Evolutionary conservation across 2,888 invertebrate genomes (phyloP).

Genomic region (Drosophila colorata): DNA sequence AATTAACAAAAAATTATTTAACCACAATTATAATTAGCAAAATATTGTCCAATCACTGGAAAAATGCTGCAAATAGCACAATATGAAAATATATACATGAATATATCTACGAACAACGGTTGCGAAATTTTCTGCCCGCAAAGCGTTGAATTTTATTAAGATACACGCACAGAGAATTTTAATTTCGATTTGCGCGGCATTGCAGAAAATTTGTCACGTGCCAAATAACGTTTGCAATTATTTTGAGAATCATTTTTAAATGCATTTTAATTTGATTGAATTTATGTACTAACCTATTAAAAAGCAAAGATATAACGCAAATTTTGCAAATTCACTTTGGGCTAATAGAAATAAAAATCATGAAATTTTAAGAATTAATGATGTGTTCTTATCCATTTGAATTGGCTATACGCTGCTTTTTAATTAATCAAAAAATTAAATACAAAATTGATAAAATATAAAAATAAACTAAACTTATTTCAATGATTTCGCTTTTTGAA

Average conservation of each 20-base stretch:
- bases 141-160: conserved; percentile 46
- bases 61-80: background rate
- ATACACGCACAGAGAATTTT: conserved; percentile 19
- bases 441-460: too few relatives aligned
- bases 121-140: conserved; percentile 10
- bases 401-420: too few relatives aligned
- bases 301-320: conserved; percentile 18
- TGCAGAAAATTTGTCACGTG: conserved; percentile 47
- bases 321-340: background rate
- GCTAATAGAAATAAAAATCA: conserved; percentile 5
- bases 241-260: conserved; percentile 20
- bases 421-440: too few relatives aligned
- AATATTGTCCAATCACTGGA: conserved; percentile 19
- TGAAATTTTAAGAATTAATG: too few relatives aligned
- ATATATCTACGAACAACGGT: background rate
- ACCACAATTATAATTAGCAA: conserved; percentile 59
- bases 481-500: too few relatives aligned
- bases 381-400: too few relatives aligned
- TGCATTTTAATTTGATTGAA: conserved; percentile 36
- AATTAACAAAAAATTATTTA: conserved; percentile 57
- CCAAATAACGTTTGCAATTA: conserved; percentile 41
- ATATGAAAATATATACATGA: conserved; percentile 11
- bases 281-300: conserved; percentile 30
- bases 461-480: too few relatives aligned
- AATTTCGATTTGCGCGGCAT: conserved; percentile 35